Evolutionary conservation across 2,888 invertebrate species (phyloP), one percentile per base, ranked within the genome.

Genomic region (Eupithecia centaureata): DNA sequence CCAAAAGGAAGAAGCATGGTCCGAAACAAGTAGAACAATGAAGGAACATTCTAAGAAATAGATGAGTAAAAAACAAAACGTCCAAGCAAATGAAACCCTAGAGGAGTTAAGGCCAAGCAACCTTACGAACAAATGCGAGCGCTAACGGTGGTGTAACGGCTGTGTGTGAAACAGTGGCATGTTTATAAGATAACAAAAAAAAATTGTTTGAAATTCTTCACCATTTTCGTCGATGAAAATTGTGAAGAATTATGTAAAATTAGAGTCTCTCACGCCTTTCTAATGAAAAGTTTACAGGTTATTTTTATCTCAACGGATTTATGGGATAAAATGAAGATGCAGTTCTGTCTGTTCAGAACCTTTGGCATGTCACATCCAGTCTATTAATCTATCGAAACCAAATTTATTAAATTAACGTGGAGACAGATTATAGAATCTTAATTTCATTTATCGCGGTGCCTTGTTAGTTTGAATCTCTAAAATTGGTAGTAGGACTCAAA

Each of bases 61-160:
- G 13, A 27, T 27, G 7, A 52, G 5, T 5, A 2, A 15, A 15
- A 27, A 22, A 15, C 25, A 52, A 27, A 13, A 52, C 3, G 13
- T 27, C 25, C 27, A 52, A 52, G 52, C 52, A 52, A 47, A 47
- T 61, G 18, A 3, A 61, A 32, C 13, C 30, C 28, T 42, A 61
- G 28, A 18, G 3, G 25, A 30, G 47, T 27, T 15, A 52, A 5
- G 27, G 15, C 7, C 25, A 27, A 27, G 52, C 7, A 52, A 27
- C 15, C 52, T 15, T 27, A 52, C 52, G 52, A 15, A 27, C 5
- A 10, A 52, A 52, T 52, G 52, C 52, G 25, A 25, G 27, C 52
- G 52, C 27, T 1, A 3, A 42, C 18, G 8, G 42, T 42, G 42
- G 38, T 38, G 38, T 42, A 0, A 7, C 15, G 1, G 35, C 3